A percentile compares a stretch with the other conserved stretches of the same genome.
Evolutionary conservation across 2,113 vertebrate genomes (phyloP).

Genomic region (Globicephala melas): DNA sequence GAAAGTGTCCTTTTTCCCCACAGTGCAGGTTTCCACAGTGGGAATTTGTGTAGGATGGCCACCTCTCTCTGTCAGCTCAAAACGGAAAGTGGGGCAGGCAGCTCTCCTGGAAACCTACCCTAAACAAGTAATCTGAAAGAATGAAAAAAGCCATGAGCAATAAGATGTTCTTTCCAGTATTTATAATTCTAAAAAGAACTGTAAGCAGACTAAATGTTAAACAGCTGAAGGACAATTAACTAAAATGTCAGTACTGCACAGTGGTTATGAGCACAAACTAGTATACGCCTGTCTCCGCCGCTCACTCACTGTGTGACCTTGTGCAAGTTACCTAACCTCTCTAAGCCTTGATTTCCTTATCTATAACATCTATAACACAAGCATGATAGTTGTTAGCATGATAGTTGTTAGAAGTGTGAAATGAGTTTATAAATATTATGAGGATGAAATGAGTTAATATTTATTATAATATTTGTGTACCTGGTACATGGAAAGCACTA

Average conservation of each 20-base stretch:
- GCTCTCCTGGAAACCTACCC: background rate
- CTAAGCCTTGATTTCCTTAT: background rate
- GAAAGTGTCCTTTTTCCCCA: background rate
- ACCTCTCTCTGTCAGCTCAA: background rate
- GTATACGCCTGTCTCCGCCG: background rate
- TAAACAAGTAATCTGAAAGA: background rate
- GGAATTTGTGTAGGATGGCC: background rate
- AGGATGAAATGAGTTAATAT: background rate
- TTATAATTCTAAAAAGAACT: background rate
- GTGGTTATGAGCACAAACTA: background rate
- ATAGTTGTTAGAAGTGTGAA: background rate
- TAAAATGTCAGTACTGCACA: background rate
- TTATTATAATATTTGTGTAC: background rate
- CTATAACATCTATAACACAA: background rate
- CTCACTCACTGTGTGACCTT: background rate
- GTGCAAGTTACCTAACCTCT: background rate
- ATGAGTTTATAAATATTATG: background rate
- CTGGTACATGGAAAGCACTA: background rate
- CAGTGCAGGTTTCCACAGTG: background rate
- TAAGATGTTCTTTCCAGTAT: background rate
- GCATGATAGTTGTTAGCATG: background rate
- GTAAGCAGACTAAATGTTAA: background rate
- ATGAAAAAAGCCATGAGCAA: background rate
- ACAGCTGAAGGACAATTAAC: background rate
- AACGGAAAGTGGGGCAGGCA: background rate